phyloP scores from a whole-genome alignment of 2,113 vertebrate genomes.

The rat (Rattus norvegicus) region GRCr8 NC_086035.1:30756501-30757000 shows the following conservation, averaged over 20 bases:
- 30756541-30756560: not conserved
- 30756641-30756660: not conserved
- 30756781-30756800: no score
- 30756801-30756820: not conserved
- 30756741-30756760: not conserved
- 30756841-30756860: not conserved
- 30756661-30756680: not conserved
- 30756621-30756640: not conserved
- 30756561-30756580: not conserved
- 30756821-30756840: not conserved
- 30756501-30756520: not conserved
- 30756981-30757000: not conserved
- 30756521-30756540: not conserved
- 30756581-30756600: not conserved
- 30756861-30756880: not conserved
- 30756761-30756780: not conserved
- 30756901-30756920: not conserved
- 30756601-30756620: not conserved
- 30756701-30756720: slow-evolving; percentile 1
- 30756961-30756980: not conserved
- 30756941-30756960: not conserved
- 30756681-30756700: not conserved
- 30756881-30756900: not conserved
- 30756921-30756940: not conserved
- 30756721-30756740: not conserved